A percentile compares a stretch with the other conserved stretches of the same genome.
Evolutionary conservation across 2,888 invertebrate species (phyloP).

Genomic region (Allacma fusca): DNA sequence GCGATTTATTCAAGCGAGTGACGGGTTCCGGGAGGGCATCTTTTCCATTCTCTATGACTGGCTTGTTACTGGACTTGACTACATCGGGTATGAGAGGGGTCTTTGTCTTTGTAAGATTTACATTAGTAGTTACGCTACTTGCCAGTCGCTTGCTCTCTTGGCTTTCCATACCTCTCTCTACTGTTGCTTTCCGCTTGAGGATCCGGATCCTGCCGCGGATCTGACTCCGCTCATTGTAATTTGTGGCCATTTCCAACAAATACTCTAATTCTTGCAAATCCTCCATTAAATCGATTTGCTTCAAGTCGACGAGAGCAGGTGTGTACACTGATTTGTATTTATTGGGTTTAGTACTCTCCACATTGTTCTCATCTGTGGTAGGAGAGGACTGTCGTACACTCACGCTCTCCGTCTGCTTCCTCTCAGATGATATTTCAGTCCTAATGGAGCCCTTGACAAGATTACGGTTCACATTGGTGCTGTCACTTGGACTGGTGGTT

Average conservation of each 20-base stretch:
- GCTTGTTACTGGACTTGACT: slow-evolving; percentile 16
- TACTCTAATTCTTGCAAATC: slow-evolving; percentile 62
- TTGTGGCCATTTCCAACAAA: slow-evolving; percentile 77
- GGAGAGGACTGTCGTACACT: slow-evolving; percentile 12
- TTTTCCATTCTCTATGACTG: not conserved
- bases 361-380: slow-evolving; percentile 20
- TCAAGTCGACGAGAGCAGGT: slow-evolving; percentile 27
- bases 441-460: not conserved
- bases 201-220: slow-evolving; percentile 80
- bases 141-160: slow-evolving; percentile 32
- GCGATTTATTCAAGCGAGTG: not conserved
- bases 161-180: slow-evolving; percentile 54
- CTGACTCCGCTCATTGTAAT: slow-evolving; percentile 79
- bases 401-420: not conserved
- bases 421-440: not conserved
- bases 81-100: not conserved
- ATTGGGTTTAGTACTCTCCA: slow-evolving; percentile 6
- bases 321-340: slow-evolving; percentile 27
- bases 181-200: slow-evolving; percentile 70
- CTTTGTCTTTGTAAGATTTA: slow-evolving; percentile 58
- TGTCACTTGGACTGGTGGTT: not conserved
- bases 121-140: slow-evolving; percentile 66
- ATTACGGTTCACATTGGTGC: not conserved
- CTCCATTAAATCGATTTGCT: slow-evolving; percentile 52
- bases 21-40: not conserved